A percentile compares a stretch with the other conserved stretches of the same genome.
These are phyloP conservation scores for Drosophila infuscata DNA, from an alignment of 2,888 invertebrate genomes.

Conservation along the genomic window DNA sequence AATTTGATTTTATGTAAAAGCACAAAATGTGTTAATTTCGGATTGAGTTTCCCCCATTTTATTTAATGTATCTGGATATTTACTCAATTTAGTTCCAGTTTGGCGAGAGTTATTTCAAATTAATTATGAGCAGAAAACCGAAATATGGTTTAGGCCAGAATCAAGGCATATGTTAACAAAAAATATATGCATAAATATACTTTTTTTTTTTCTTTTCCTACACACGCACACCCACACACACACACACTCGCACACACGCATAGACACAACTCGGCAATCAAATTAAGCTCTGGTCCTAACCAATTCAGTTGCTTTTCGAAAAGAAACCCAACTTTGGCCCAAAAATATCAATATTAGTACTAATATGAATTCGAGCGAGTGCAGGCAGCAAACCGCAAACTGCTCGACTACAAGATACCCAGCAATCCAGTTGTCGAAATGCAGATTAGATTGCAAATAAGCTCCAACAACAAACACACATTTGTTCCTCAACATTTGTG, in stretches of 20 bases:
- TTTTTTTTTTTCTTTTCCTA: background rate
- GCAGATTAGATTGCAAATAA: background rate
- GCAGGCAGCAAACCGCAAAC: background rate
- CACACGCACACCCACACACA: background rate
- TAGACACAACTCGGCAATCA: conserved; percentile 12
- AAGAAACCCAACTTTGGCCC: conserved; percentile 19
- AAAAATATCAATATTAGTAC: conserved; percentile 19
- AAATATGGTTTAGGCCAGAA: background rate
- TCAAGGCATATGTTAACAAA: conserved; percentile 26
- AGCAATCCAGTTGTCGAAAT: background rate
- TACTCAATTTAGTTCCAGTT: background rate
- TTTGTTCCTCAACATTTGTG: background rate
- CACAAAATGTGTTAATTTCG: background rate
- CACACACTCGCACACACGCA: background rate
- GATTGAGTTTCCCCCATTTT: background rate
- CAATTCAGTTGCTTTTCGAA: conserved; percentile 19
- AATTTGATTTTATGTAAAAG: background rate
- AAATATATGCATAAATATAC: conserved; percentile 10
- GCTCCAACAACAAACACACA: background rate
- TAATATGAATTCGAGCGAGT: background rate
- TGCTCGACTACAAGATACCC: conserved; percentile 14
- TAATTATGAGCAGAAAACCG: conserved; percentile 13
- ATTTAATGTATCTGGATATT: background rate
- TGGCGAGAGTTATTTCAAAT: background rate
- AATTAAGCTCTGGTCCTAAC: conserved; percentile 22